A percentile compares a stretch with the other conserved stretches of the same genome.
These are phyloP conservation scores for Sakesphorus luctuosus DNA, from an alignment of 2,113 vertebrate species.

Conservation along the genomic window DNA sequence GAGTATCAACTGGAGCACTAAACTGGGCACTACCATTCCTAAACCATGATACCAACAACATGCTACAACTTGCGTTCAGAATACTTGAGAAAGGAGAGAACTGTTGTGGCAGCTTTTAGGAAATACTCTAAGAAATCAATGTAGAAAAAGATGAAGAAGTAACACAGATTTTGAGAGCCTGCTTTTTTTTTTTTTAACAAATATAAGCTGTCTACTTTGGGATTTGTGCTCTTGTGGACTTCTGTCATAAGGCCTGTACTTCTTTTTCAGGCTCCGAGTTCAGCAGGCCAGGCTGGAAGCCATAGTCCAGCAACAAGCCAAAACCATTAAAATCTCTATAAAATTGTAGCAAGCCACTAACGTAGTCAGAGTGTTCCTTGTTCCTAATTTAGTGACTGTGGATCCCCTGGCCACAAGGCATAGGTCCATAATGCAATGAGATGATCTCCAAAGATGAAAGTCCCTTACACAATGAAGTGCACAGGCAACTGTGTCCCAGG, in stretches of 20 bases:
- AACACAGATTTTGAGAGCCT: no score
- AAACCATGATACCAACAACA: no score
- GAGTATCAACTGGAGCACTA: no score
- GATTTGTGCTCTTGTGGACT: no score
- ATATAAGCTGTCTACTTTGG: no score
- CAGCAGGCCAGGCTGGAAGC: slow-evolving; percentile 81
- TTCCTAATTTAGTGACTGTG: background rate
- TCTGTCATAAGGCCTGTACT: background rate
- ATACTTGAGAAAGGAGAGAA: no score
- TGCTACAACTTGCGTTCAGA: no score
- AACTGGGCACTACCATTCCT: no score
- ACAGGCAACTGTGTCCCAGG: background rate
- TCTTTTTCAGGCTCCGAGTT: slow-evolving; percentile 73
- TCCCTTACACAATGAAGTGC: background rate
- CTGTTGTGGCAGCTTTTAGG: no score
- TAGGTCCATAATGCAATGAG: background rate
- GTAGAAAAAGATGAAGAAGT: no score
- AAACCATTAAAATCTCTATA: slow-evolving; percentile 79
- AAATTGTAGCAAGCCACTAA: slow-evolving; percentile 32
- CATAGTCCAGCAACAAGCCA: slow-evolving; percentile 78
- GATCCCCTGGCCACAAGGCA: background rate
- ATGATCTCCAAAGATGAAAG: background rate
- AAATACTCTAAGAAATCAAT: no score
- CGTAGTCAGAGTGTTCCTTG: background rate
- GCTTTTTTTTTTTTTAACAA: no score